Evolutionary conservation across 2,797 vertebrate species (phyloP).

Genomic region (Pitangus sulphuratus): DNA sequence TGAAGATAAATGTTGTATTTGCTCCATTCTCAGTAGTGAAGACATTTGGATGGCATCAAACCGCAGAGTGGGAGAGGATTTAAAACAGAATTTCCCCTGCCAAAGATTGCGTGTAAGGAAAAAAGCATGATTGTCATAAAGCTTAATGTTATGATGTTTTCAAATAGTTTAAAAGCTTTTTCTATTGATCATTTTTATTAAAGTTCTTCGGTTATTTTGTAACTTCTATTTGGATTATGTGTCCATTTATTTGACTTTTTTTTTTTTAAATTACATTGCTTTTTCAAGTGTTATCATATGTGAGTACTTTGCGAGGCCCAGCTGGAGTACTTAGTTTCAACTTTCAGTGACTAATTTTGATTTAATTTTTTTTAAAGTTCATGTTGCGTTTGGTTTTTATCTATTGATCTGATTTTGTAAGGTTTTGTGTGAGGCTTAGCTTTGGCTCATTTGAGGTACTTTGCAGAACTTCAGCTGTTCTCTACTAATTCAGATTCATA

Average conservation of each 20-base stretch:
- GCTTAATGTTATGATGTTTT: conserved; percentile 37
- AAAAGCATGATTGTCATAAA: conserved; percentile 12
- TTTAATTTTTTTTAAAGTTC: background rate
- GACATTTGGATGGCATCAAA: conserved; percentile 46
- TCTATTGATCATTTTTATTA: conserved; percentile 43
- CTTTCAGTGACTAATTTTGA: background rate
- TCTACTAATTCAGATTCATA: background rate
- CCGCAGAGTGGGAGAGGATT: background rate
- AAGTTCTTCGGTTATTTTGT: conserved; percentile 28
- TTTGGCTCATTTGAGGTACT: background rate
- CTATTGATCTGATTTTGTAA: background rate
- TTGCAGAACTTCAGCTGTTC: background rate
- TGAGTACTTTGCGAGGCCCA: background rate
- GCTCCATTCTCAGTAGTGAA: background rate
- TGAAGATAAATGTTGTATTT: background rate
- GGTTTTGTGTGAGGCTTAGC: background rate
- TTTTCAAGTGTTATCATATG: background rate
- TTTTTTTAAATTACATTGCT: background rate
- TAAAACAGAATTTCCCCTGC: conserved; percentile 9
- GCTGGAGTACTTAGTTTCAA: background rate
- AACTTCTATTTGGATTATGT: conserved; percentile 38
- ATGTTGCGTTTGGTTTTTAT: background rate
- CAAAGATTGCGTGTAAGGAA: background rate
- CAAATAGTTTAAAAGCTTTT: conserved; percentile 61
- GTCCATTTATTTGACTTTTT: background rate